phyloP scores from a whole-genome alignment of 2,888 invertebrate species.

The Lymantria dispar region DNA sequence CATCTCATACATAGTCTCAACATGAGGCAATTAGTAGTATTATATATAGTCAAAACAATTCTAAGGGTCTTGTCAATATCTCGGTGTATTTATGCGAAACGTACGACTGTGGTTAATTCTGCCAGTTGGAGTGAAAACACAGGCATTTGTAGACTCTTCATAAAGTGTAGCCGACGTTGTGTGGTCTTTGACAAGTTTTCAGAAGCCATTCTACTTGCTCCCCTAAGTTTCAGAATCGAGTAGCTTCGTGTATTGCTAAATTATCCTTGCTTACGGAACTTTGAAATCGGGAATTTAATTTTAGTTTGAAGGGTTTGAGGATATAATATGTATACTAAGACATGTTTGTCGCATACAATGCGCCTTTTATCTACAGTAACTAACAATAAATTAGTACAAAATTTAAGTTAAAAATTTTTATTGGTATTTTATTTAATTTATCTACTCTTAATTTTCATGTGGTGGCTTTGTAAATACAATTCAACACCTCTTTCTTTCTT shows the following conservation, averaged over 20 bases:
- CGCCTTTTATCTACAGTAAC: neutral
- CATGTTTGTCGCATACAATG: neutral
- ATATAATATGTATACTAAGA: neutral
- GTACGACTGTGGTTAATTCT: conserved; percentile 15
- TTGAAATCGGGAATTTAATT: conserved; percentile 45
- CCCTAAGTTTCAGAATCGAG: conserved; percentile 27
- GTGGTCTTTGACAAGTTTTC: conserved; percentile 37
- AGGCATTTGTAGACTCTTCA: conserved; percentile 19
- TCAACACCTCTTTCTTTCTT: no score
- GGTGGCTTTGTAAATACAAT: no score
- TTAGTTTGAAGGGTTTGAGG: conserved; percentile 21
- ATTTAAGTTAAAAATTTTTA: no score
- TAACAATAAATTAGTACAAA: neutral
- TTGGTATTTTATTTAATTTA: no score
- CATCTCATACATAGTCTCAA: no score
- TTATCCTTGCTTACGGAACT: conserved; percentile 34
- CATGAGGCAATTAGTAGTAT: conserved; percentile 20
- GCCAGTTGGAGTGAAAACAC: conserved; percentile 12
- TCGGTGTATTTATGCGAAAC: conserved; percentile 8
- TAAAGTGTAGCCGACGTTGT: conserved; percentile 16
- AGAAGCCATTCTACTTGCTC: conserved; percentile 26
- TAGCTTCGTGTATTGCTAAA: conserved; percentile 28
- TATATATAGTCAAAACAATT: conserved; percentile 15
- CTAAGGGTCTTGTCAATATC: conserved; percentile 19
- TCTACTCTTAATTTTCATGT: no score